Base-by-base conservation (phyloP, 2,113 vertebrate species). In the Nothobranchius kuhntae region DNA sequence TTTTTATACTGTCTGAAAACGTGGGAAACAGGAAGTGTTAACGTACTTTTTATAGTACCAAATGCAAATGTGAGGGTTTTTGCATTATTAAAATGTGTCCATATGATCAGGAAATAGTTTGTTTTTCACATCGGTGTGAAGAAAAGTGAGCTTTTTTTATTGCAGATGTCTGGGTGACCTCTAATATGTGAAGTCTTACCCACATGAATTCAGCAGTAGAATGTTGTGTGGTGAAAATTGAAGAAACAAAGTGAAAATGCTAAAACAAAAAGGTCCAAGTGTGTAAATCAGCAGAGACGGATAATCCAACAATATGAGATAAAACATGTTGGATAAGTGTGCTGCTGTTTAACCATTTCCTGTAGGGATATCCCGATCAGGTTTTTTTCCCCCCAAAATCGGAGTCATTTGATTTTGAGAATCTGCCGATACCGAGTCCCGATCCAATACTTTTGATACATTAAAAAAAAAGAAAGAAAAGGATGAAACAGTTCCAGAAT, bases 21-120 rank as follows among this genome's bases (percentile, higher is more conserved):
- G 13, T 52, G 1, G 6, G 35, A 51, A 44, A 56, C 6, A 4
- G 47, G 60, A 71, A 24, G 15, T 42, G 38, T 7, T 61, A 46
- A 24, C 3, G 1, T 4, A 40, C 40, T 42, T 60, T 40, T 40
- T 8, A 40, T 1, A 47, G 3, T 38, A 35, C 17, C 7, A 40
- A 13, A 89, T 91, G 86, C 81, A 91, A 91, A 91, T 87, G 30
- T 2, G 12, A 62, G 1, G 36, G 9, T 40, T 80, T 90, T 89
- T 89, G 88, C 84, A 88, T 88, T 80, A 87, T 68, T 73, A 64
- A 90, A 91, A 86, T 87, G 3, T 24, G 8, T 35, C 26, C 21
- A 36, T 40, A 54, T 36, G 45, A 42, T 36, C 7, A 15, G n/a
- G 21, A 53, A 58, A 50, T 42, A n/a, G 54, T 13, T 45, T 48